These are phyloP conservation scores for Siniperca knerii DNA, from an alignment of 2,113 vertebrate genomes.

Conservation along the genomic window DNA sequence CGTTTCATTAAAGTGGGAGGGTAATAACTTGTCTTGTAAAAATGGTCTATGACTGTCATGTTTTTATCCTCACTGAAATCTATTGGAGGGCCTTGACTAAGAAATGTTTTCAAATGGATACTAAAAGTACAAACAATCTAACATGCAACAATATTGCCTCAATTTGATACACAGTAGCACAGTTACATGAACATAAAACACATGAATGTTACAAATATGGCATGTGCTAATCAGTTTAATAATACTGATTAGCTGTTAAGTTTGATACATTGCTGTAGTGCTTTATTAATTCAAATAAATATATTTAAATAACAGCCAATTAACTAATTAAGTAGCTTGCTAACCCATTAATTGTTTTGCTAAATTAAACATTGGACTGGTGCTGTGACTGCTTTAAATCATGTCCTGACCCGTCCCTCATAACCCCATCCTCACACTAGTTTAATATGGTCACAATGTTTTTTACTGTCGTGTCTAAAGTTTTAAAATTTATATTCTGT, in stretches of 20 bases:
- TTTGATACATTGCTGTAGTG: background rate
- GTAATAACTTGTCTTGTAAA: background rate
- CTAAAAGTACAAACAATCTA: background rate
- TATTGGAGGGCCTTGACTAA: background rate
- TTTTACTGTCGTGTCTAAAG: conserved; percentile 4
- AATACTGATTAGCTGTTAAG: background rate
- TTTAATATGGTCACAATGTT: background rate
- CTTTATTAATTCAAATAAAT: background rate
- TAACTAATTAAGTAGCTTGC: background rate
- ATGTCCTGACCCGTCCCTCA: background rate
- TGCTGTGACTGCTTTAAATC: conserved; percentile 2
- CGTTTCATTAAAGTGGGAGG: background rate
- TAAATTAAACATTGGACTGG: background rate
- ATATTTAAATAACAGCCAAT: background rate
- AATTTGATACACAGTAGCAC: background rate
- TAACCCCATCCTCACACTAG: conserved; percentile 12
- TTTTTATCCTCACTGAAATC: background rate
- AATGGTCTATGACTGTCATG: background rate
- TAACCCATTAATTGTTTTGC: background rate
- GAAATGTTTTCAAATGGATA: background rate
- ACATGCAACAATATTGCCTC: background rate
- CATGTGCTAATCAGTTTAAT: background rate
- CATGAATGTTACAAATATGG: background rate
- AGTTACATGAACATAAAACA: too few species aligned
- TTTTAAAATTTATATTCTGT: conserved; percentile 5